phyloP scores from a whole-genome alignment of 1,140 invertebrate species.

The Euwallacea similis region DNA sequence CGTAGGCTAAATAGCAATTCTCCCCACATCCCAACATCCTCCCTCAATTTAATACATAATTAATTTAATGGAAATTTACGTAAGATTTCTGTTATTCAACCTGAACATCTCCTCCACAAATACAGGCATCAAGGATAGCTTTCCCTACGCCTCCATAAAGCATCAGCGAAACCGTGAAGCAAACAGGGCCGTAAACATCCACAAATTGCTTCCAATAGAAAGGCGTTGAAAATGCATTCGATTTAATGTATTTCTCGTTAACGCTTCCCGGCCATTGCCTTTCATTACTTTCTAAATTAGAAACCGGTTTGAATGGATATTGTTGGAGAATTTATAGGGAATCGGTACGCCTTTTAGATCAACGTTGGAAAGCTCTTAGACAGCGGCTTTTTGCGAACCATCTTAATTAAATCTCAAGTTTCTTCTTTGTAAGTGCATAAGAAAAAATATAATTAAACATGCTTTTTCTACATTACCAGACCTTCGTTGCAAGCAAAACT shows the following conservation, averaged over 20 bases:
- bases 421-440: too few relatives aligned
- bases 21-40: too few relatives aligned
- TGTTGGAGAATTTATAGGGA: conserved; percentile 2
- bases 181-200: conserved; percentile 16
- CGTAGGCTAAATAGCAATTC: too few relatives aligned
- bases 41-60: too few relatives aligned
- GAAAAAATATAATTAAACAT: neutral
- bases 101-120: too few relatives aligned
- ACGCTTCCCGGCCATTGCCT: conserved; percentile 8
- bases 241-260: conserved; percentile 22
- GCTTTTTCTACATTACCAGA: neutral
- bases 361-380: neutral
- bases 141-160: neutral
- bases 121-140: too few relatives aligned
- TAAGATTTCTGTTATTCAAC: too few relatives aligned
- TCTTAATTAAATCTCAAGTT: too few relatives aligned
- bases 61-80: too few relatives aligned
- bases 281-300: conserved; percentile 21
- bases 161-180: neutral
- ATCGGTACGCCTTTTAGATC: neutral
- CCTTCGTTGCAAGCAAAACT: neutral
- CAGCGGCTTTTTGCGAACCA: too few relatives aligned
- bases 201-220: conserved; percentile 23
- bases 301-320: conserved; percentile 5
- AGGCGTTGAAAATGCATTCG: conserved; percentile 23